These are phyloP conservation scores for Xenopus petersii DNA, from an alignment of 2,797 vertebrate genomes.

Conservation along the genomic window DNA sequence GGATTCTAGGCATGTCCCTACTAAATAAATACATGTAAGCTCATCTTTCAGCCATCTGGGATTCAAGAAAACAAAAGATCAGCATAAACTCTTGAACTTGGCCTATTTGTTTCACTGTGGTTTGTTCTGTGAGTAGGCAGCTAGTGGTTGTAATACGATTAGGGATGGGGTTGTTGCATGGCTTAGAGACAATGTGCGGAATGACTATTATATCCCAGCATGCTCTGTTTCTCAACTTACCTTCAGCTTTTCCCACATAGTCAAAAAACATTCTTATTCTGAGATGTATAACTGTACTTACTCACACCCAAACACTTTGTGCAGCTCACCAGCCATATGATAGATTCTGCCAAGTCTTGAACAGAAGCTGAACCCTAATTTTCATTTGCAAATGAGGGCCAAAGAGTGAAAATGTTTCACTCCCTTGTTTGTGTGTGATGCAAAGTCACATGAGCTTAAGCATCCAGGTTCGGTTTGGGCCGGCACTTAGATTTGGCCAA, in stretches of 20 bases:
- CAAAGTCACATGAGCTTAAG: too few relatives aligned
- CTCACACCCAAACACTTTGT: too few relatives aligned
- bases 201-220: constrained; percentile 14
- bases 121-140: constrained; percentile 13
- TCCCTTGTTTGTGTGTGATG: too few relatives aligned
- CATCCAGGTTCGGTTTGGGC: too few relatives aligned
- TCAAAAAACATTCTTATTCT: too few relatives aligned
- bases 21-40: constrained; percentile 24
- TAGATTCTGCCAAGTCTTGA: too few relatives aligned
- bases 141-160: constrained; percentile 23
- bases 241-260: background rate
- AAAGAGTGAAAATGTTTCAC: too few relatives aligned
- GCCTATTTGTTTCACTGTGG: constrained; percentile 15
- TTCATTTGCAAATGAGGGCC: too few relatives aligned
- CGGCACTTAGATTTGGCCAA: too few relatives aligned
- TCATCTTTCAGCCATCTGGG: constrained; percentile 25
- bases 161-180: background rate
- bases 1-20: constrained; percentile 3
- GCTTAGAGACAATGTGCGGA: background rate
- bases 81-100: constrained; percentile 36
- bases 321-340: too few relatives aligned
- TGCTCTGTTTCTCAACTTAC: constrained; percentile 11
- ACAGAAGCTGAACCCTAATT: too few relatives aligned
- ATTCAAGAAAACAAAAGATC: constrained; percentile 27
- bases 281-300: too few relatives aligned